These are phyloP conservation scores for Poicephalus gulielmi DNA, from an alignment of 2,113 vertebrate species.

Conservation along the genomic window DNA sequence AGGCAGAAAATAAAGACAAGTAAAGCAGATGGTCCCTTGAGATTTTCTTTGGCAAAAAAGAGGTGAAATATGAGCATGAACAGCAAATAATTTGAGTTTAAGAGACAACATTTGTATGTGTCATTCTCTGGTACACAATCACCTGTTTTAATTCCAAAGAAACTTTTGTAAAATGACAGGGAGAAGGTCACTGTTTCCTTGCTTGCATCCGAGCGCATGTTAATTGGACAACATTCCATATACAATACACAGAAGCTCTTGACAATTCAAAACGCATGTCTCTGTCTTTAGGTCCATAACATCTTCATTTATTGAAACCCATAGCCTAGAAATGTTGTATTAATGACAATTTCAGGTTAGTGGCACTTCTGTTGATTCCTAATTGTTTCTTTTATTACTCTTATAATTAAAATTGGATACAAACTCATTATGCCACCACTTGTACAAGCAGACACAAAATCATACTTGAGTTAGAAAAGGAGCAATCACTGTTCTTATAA, in stretches of 20 bases:
- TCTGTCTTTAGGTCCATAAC: background rate
- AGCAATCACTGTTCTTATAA: background rate
- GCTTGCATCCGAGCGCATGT: background rate
- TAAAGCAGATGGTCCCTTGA: background rate
- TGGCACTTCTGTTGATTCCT: background rate
- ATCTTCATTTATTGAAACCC: background rate
- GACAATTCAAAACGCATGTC: background rate
- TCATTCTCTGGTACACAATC: background rate
- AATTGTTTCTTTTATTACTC: background rate
- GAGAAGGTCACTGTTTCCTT: background rate
- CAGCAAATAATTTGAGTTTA: background rate
- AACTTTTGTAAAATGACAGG: background rate
- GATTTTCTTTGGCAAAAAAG: background rate
- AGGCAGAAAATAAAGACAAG: background rate
- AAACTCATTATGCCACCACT: background rate
- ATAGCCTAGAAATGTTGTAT: background rate
- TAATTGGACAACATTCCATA: background rate
- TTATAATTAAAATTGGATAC: background rate
- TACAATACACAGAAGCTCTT: background rate
- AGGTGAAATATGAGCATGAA: background rate
- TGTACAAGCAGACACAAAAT: background rate
- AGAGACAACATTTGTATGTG: background rate
- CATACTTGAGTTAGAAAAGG: background rate
- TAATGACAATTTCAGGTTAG: background rate
- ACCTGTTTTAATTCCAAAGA: background rate